phyloP scores from a whole-genome alignment of 2,888 invertebrate species.

The Drosophila emarginata region DNA sequence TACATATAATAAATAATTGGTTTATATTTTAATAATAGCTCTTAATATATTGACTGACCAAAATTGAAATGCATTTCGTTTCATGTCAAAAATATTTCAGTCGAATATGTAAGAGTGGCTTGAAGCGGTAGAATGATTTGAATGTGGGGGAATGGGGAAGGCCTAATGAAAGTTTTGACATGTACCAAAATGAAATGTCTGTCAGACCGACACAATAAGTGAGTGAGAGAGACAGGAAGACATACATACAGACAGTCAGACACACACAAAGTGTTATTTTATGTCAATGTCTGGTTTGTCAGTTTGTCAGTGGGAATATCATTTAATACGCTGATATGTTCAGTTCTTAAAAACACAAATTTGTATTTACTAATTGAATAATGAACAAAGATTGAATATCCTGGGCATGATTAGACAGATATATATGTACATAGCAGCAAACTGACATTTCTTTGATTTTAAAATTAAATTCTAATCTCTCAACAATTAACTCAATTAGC shows the following conservation, averaged over 20 bases:
- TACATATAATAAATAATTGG: constrained; percentile 8
- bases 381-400: constrained; percentile 1
- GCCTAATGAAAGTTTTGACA: constrained; percentile 30
- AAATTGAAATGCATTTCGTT: constrained; percentile 3
- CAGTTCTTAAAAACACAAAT: constrained; percentile 14
- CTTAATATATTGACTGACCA: constrained; percentile 4
- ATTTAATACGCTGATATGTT: constrained; percentile 44
- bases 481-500: constrained; percentile 65
- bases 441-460: neutral
- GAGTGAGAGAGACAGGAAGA: constrained; percentile 6
- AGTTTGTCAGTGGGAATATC: constrained; percentile 57
- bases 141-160: neutral
- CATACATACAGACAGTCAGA: neutral
- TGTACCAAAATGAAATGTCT: constrained; percentile 38
- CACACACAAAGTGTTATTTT: constrained; percentile 31
- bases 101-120: neutral
- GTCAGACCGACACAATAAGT: constrained; percentile 6
- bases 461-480: constrained; percentile 27
- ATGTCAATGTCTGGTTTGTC: constrained; percentile 46
- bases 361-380: constrained; percentile 30
- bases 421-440: too few species aligned
- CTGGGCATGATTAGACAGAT: too few species aligned
- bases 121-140: too few species aligned
- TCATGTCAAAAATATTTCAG: neutral
- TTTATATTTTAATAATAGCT: neutral